Base-by-base conservation (phyloP, 2,797 vertebrate species). In the Micromesistius poutassou region DNA sequence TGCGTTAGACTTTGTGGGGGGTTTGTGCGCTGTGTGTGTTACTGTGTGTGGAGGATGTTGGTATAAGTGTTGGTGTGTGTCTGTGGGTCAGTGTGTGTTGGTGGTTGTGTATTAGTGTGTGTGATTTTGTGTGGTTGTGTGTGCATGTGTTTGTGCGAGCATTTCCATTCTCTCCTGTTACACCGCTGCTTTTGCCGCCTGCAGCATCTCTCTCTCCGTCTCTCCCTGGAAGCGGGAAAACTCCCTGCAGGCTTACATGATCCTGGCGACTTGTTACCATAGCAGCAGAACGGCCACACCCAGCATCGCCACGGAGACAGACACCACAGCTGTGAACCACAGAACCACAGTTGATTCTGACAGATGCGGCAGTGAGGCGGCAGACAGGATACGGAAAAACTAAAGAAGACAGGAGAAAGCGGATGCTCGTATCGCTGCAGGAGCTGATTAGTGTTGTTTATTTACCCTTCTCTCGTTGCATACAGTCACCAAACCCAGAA, bases 191-290 rank as follows among this genome's bases (percentile, higher is more conserved):
- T 35, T 6, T 28, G 77, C 46, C 46, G 19, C 19, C 46, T 55
- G 46, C 46, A 55, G 46, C 16, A 55, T 55, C 46, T 55, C 46
- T 46, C 42, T 55, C 78, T 84, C 78, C 76, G 80, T 79, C 78
- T 87, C 77, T 79, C 76, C 84, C 81, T 89, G 83, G 81, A 89
- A 86, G 80, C 2, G 36, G 79, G 77, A 77, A 77, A 88, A 90
- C 82, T 91, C 87, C 83, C 84, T 84, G 73, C 31, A 74, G 84
- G 83, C 87, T 70, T 81, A 82, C 83, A 91, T 85, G 85, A 42
- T 42, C 40, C 81, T 82, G 78, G 78, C 74, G 78, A 86, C 80
- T 74, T 79, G 91, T 91, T 93, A 90, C 93, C 91, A 93, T 91
- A 88, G 91, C 88, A 92, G 89, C 88, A 85, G 70, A 73, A 81